Base-by-base conservation (phyloP, 2,113 vertebrate species). In the Passer montanus region DNA sequence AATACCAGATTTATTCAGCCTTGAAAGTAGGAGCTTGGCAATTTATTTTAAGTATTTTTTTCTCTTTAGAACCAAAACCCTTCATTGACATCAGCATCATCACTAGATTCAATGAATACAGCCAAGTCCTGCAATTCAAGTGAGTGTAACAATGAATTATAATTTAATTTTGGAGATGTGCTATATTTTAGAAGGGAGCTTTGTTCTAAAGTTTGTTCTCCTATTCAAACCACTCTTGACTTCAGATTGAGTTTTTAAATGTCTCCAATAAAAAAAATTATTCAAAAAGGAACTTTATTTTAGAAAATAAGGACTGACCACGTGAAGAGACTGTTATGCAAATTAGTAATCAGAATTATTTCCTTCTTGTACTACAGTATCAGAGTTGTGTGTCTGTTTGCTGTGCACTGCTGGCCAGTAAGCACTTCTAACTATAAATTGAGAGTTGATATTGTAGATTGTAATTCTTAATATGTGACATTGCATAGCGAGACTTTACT, bases 11-110 rank as follows among this genome's bases (percentile, higher is more conserved):
- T 28, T 69, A 33, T 63, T 49, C 13, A 77, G 11, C 47, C 33
- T 49, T 76, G 44, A 37, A 77, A 79, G 14, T 19, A 77, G n/a
- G 53, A 74, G n/a, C 26, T 33, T 90, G 30, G 13, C 20, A 35
- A 33, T 84, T 70, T 53, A 30, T 43, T 84, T 69, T 4, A 11
- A 23, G 3, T 60, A 15, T 81, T 90, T 88, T 30, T 88, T 30
- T 31, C 21, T 68, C 0, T 92, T 93, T 95, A 99, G 99, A 99
- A 70, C 99, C 99, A 13, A 99, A 99, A 90, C 99, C 99, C 5
- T 99, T 99, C 91, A 98, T 99, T 59, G 99, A 99, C n/a, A 93
- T 99, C 82, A 99, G 99, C 52, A 41, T 99, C 96, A 99, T 99
- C 96, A 99, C 98, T 83, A 98, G 99, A 90, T 99, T 99, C 95